Evolutionary conservation across 2,797 vertebrate genomes (phyloP).

Genomic region (Acrossocheilus wenchowensis): DNA sequence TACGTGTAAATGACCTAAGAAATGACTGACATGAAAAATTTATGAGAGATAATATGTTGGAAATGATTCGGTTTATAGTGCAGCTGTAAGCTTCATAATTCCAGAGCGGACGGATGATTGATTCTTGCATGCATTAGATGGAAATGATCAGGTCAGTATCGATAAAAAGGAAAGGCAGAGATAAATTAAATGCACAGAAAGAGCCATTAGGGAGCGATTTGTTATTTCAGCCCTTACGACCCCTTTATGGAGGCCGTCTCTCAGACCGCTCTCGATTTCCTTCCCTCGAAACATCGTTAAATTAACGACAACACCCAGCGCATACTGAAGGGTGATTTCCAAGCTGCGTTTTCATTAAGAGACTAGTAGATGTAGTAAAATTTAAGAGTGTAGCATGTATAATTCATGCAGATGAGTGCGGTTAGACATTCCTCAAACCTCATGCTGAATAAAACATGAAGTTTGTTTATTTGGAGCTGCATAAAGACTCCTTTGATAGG

Average conservation of each 20-base stretch:
- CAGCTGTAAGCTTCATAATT: background rate
- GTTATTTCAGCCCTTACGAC: background rate
- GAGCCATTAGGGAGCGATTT: background rate
- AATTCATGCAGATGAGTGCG: conserved; percentile 16
- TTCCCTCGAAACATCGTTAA: background rate
- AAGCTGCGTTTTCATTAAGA: background rate
- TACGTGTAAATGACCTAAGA: background rate
- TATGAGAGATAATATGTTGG: too few species aligned
- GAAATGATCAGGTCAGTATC: conserved; percentile 21
- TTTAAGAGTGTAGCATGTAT: background rate
- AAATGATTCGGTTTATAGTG: background rate
- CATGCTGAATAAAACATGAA: conserved; percentile 23
- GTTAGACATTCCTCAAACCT: background rate
- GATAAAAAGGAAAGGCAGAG: background rate
- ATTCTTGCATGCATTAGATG: conserved; percentile 13
- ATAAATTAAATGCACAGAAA: conserved; percentile 7
- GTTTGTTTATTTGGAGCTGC: background rate
- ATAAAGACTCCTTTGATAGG: background rate
- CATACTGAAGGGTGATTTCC: background rate
- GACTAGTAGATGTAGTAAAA: background rate
- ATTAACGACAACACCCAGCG: background rate
- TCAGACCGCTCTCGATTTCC: background rate
- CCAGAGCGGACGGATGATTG: background rate
- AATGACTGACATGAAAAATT: background rate
- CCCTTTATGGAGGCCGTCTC: background rate